Conservation (phyloP, 2,113 vertebrate genomes). For the Tringa solitaria region DNA sequence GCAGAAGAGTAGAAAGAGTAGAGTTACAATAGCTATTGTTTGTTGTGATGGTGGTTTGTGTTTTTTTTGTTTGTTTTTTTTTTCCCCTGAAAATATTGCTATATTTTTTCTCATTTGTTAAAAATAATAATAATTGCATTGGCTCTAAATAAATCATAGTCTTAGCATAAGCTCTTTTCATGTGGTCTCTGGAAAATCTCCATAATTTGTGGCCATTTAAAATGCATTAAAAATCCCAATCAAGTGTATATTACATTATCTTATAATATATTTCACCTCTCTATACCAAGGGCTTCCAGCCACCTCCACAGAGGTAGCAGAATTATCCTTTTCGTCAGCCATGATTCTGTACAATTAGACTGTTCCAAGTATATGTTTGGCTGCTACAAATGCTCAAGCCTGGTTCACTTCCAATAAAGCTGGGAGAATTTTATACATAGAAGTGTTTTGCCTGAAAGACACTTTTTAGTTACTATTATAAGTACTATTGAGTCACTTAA, state of each 20-base stretch:
- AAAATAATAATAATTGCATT: neutral
- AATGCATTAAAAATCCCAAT: neutral
- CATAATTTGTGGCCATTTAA: neutral
- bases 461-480: neutral
- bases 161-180: neutral
- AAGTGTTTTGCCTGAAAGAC: neutral
- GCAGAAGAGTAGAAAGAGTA: neutral
- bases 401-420: neutral
- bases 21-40: neutral
- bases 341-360: neutral
- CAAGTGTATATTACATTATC: neutral
- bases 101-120: neutral
- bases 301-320: neutral
- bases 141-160: neutral
- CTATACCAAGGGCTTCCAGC: neutral
- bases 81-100: neutral
- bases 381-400: neutral
- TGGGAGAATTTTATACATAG: neutral
- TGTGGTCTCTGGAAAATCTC: neutral
- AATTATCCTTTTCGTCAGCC: neutral
- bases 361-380: neutral
- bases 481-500: neutral
- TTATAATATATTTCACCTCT: neutral
- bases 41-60: neutral
- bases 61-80: too few relatives aligned